Evolutionary conservation across 2,797 vertebrate species (phyloP).

Genomic region (Paguma larvata): DNA sequence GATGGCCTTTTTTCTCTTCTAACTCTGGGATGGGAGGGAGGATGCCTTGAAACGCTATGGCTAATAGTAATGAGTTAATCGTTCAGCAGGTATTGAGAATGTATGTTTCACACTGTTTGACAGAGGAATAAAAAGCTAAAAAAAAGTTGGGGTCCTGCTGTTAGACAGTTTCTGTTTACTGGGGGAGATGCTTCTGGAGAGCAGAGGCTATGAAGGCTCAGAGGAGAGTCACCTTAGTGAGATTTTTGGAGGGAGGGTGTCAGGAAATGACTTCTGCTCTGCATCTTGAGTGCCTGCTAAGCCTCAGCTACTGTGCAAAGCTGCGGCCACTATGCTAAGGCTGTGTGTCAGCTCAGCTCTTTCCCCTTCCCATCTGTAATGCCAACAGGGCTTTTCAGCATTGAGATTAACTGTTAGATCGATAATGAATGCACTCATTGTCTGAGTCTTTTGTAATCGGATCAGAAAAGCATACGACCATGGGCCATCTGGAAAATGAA

Average conservation of each 20-base stretch:
- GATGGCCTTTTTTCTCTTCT: not conserved
- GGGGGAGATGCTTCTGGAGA: not conserved
- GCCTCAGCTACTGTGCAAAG: not conserved
- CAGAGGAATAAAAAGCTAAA: not conserved
- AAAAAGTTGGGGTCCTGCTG: not conserved
- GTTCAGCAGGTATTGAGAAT: not conserved
- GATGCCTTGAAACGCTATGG: not conserved
- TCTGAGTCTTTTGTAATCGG: constrained; percentile 36
- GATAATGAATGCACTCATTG: constrained; percentile 21
- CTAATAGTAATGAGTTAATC: not conserved
- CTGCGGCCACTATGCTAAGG: not conserved
- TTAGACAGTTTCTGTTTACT: not conserved
- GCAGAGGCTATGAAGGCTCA: not conserved
- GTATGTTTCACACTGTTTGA: not conserved
- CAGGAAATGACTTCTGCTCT: not conserved
- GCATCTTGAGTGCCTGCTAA: not conserved
- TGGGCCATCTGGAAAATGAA: constrained; percentile 15
- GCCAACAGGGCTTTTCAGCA: not conserved
- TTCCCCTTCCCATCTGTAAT: not conserved
- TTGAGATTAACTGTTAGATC: not conserved
- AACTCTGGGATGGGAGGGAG: not conserved
- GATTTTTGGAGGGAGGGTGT: not conserved
- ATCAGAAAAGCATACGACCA: not conserved
- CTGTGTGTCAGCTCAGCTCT: not conserved
- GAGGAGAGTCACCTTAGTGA: not conserved